These are phyloP conservation scores for Orcinus orca DNA, from an alignment of 2,113 vertebrate species.

Conservation along the genomic window DNA sequence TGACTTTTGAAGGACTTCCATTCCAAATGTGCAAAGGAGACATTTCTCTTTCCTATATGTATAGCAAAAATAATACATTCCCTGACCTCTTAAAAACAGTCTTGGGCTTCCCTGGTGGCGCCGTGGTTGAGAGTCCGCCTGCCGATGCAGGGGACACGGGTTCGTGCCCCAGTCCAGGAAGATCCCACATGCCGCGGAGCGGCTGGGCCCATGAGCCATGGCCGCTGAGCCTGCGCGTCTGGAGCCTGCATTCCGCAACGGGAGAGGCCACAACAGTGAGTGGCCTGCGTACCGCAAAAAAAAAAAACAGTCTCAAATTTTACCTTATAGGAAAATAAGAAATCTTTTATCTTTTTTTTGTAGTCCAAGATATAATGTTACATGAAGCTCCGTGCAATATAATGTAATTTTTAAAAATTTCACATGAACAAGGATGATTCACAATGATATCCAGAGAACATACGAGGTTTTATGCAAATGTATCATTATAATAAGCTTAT, in stretches of 20 bases:
- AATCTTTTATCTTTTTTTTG: neutral
- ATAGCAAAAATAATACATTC: neutral
- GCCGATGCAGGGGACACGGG: too few species aligned
- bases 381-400: neutral
- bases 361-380: neutral
- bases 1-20: constrained; percentile 54
- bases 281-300: too few species aligned
- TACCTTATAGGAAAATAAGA: neutral
- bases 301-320: neutral
- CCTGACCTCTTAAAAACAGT: neutral
- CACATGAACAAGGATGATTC: neutral
- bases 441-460: neutral
- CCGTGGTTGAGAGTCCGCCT: too few species aligned
- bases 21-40: neutral
- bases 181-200: too few species aligned
- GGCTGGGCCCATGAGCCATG: too few species aligned
- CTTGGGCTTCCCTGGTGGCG: too few species aligned
- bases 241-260: too few species aligned
- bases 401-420: neutral
- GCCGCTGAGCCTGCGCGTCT: too few species aligned
- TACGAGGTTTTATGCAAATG: neutral
- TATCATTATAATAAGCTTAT: neutral
- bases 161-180: too few species aligned
- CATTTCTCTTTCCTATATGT: neutral
- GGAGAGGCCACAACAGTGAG: too few species aligned